A percentile compares a stretch with the other conserved stretches of the same genome.
Evolutionary conservation across 2,113 vertebrate genomes (phyloP).

Genomic region (Pachyramphus minor): DNA sequence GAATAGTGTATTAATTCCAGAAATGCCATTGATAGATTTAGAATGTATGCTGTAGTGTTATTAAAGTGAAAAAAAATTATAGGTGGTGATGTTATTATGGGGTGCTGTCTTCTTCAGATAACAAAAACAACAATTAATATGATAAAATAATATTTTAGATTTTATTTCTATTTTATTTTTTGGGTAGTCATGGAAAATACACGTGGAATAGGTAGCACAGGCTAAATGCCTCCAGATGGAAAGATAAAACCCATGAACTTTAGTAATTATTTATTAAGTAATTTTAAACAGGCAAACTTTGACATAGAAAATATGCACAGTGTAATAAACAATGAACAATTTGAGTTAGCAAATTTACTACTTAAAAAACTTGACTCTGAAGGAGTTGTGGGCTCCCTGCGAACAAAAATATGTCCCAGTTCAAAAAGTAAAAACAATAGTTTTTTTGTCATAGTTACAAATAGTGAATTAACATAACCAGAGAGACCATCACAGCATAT

Average conservation of each 20-base stretch:
- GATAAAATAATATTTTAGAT: neutral
- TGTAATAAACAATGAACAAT: neutral
- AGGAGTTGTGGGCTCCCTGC: neutral
- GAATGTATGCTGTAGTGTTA: neutral
- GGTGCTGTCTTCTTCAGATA: neutral
- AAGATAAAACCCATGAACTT: neutral
- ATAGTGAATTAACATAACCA: neutral
- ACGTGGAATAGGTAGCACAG: neutral
- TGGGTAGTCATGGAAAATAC: neutral
- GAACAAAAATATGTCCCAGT: neutral
- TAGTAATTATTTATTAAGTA: neutral
- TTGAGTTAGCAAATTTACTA: neutral
- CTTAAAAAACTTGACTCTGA: neutral
- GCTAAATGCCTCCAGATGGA: neutral
- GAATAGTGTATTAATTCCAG: neutral
- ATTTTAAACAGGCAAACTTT: neutral
- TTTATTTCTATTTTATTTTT: neutral
- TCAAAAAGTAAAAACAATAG: neutral
- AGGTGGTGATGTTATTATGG: neutral
- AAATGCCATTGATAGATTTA: neutral
- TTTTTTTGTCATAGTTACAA: neutral
- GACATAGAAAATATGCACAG: neutral
- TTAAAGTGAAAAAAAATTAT: neutral
- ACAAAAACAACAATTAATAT: neutral
- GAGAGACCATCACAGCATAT: neutral